Conservation (phyloP, 2,113 vertebrate genomes). For the Lathamus discolor region DNA sequence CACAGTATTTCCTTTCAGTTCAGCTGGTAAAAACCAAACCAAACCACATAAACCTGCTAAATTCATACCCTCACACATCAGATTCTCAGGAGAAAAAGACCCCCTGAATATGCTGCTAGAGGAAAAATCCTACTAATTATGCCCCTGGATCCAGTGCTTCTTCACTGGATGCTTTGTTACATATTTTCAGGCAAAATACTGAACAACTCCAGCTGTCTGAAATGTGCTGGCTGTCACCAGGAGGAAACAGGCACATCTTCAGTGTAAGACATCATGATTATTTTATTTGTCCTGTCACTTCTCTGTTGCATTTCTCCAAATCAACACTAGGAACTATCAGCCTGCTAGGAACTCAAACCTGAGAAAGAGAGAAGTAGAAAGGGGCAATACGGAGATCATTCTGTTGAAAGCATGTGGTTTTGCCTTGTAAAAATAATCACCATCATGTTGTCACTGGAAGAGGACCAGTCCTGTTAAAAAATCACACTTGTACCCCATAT, state of each 20-base stretch:
- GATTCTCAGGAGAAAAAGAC: background rate
- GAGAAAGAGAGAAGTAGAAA: background rate
- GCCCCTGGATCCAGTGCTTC: background rate
- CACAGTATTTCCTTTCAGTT: background rate
- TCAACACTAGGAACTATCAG: background rate
- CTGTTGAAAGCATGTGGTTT: background rate
- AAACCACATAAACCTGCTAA: background rate
- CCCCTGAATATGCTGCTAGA: background rate
- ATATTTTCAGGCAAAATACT: background rate
- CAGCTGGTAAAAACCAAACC: background rate
- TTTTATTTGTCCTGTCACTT: slow-evolving; percentile 8
- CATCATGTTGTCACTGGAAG: background rate
- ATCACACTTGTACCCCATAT: background rate
- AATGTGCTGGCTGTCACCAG: background rate
- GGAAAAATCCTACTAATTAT: background rate
- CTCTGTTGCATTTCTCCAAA: background rate
- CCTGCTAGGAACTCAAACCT: background rate
- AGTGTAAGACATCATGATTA: background rate
- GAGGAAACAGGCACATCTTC: background rate
- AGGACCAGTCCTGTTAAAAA: background rate
- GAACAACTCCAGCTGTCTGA: background rate
- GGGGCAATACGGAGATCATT: background rate
- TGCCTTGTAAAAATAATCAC: background rate
- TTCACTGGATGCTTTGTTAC: background rate
- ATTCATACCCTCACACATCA: background rate